Percentiles rank a stretch among this genome's conserved stretches.
phyloP scores from a whole-genome alignment of 2,113 vertebrate species.

The Ibidorhyncha struthersii region DNA sequence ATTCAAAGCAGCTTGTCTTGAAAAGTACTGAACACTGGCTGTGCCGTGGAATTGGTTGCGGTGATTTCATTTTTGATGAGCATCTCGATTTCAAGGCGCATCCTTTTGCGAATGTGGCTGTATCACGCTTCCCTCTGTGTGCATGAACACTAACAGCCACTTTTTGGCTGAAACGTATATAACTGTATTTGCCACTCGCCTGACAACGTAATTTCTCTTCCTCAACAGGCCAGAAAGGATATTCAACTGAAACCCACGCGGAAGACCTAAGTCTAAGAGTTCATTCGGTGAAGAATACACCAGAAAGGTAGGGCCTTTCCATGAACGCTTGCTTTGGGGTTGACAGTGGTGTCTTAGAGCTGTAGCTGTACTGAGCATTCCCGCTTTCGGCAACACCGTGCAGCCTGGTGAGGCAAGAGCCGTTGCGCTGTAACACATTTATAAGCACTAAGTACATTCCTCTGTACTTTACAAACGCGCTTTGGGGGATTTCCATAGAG shows the following conservation, averaged over 20 bases:
- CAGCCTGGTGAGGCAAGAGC: neutral
- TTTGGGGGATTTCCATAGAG: neutral
- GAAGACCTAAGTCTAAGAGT: neutral
- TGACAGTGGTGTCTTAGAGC: neutral
- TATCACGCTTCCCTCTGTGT: neutral
- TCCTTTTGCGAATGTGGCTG: neutral
- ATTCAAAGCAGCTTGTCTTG: neutral
- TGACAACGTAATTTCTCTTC: neutral
- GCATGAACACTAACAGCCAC: neutral
- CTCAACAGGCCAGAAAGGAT: neutral
- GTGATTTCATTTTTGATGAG: neutral
- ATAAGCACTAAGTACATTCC: neutral
- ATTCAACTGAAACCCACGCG: neutral
- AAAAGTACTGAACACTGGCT: neutral
- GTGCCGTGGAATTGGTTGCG: neutral
- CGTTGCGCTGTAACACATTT: neutral
- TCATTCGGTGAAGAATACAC: neutral
- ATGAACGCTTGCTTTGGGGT: neutral
- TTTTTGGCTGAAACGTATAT: neutral
- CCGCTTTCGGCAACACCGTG: neutral
- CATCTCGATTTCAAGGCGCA: neutral
- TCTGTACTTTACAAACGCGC: neutral
- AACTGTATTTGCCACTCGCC: neutral
- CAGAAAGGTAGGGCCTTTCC: neutral
- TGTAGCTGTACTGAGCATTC: neutral